Conservation (phyloP, 1,140 invertebrate species). For the Acromyrmex heyeri region DNA sequence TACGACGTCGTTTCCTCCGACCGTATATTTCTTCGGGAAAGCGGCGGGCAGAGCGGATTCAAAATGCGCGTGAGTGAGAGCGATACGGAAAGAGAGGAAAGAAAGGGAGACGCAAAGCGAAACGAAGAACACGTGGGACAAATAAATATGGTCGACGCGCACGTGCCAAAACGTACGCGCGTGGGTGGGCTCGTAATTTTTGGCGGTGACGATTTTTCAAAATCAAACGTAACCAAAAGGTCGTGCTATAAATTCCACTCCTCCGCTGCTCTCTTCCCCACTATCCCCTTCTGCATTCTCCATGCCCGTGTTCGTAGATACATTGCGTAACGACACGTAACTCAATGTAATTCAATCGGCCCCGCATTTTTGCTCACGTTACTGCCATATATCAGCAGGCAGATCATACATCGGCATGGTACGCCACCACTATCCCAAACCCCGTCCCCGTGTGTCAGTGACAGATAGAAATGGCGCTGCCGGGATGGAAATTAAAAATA, state of each 20-base stretch:
- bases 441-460: conserved; percentile 61
- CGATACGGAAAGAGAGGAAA: neutral
- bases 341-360: conserved; percentile 79
- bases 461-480: conserved; percentile 74
- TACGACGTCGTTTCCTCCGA: conserved; percentile 61
- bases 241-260: conserved; percentile 73
- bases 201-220: conserved; percentile 77
- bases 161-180: conserved; percentile 73
- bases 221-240: conserved; percentile 77
- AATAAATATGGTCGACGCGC: conserved; percentile 74
- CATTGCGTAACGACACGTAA: conserved; percentile 76
- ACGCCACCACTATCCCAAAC: conserved; percentile 50
- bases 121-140: conserved; percentile 69
- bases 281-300: neutral
- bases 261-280: neutral
- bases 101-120: neutral
- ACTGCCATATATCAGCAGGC: conserved; percentile 72
- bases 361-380: conserved; percentile 76
- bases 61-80: conserved; percentile 47
- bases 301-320: conserved; percentile 49
- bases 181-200: conserved; percentile 75
- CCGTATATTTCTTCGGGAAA: conserved; percentile 66
- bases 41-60: neutral
- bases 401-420: conserved; percentile 74
- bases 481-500: conserved; percentile 75